Evolutionary conservation across 2,888 invertebrate species (phyloP), one percentile per base, ranked within the genome.

Genomic region (Allolobophora icterica): DNA sequence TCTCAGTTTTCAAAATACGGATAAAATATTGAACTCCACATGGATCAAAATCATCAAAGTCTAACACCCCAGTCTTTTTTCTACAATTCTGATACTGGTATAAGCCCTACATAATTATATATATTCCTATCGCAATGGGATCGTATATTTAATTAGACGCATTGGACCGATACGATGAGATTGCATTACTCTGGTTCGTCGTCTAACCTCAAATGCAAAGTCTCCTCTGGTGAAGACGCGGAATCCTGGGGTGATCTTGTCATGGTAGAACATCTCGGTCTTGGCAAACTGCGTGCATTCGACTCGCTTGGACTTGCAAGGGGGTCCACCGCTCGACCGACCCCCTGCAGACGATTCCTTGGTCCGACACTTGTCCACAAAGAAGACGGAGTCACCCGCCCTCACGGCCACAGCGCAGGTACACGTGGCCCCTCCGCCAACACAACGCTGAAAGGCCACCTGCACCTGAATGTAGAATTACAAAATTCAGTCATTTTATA

Each of bases 311-410:
- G 35, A 38, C 34, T n/a, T 13, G 35, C 87, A 38, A 6, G 35
- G 35, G 34, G 35, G 35, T 33, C 84, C 17, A 13, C 15, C 19
- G 87, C 87, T 17, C 35, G 35, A 3, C 87, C 87, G 38, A 1
- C 33, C 84, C 19, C 3, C 33, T 24, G 38, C 4, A 0, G 87
- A 35, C 87, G 87, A 34, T 38, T 38, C 38, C 87, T 87, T 87
- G n/a, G 30, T 71, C 21, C 87, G 34, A 35, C 87, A 87, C 87
- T 38, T 87, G 87, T 87, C 87, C 21, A 87, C 34, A 24, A 87
- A 87, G 87, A 87, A 87, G 35, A 87, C 87, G 21, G 87, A 87
- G 87, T 87, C 87, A 6, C 87, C 87, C 35, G 87, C 87, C 87
- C 19, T 87, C 35, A 87, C 87, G 87, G 87, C 34, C 34, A 87